Percentiles rank a stretch among this genome's conserved stretches.
Conservation (phyloP, 2,888 invertebrate species). For the Rotaria socialis region DNA sequence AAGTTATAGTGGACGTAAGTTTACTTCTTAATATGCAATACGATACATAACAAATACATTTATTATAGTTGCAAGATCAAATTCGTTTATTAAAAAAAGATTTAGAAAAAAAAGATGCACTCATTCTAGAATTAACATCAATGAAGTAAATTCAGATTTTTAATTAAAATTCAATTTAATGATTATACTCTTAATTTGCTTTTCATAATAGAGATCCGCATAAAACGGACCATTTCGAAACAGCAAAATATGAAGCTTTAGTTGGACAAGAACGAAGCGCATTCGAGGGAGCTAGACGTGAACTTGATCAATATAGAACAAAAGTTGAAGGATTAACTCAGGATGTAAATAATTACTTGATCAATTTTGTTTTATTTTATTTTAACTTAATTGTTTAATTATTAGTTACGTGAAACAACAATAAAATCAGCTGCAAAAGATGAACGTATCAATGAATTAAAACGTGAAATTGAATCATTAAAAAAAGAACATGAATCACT, state of each 20-base stretch:
- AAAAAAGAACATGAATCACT: slow-evolving; percentile 53
- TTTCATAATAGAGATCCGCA: neutral
- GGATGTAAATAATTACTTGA: neutral
- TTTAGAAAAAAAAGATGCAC: slow-evolving; percentile 55
- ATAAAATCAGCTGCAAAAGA: slow-evolving; percentile 55
- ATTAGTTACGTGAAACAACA: slow-evolving; percentile 52
- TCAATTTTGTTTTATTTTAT: neutral
- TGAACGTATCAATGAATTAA: slow-evolving; percentile 54
- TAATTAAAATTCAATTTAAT: neutral
- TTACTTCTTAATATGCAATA: neutral
- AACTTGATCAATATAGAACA: slow-evolving; percentile 31
- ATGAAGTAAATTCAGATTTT: slow-evolving; percentile 46
- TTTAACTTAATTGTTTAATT: neutral
- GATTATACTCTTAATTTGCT: neutral
- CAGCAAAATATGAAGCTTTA: slow-evolving; percentile 20
- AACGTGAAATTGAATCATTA: slow-evolving; percentile 52
- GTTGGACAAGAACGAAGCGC: slow-evolving; percentile 30
- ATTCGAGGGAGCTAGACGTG: slow-evolving; percentile 36
- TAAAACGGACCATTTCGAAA: neutral
- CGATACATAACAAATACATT: neutral
- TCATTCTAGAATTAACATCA: slow-evolving; percentile 56
- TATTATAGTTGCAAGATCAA: slow-evolving; percentile 53
- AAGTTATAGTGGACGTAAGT: slow-evolving; percentile 42
- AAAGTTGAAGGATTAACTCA: slow-evolving; percentile 39
- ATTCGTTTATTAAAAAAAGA: slow-evolving; percentile 54